Conservation (phyloP, 2,113 vertebrate species). For the Apeltes quadracus region DNA sequence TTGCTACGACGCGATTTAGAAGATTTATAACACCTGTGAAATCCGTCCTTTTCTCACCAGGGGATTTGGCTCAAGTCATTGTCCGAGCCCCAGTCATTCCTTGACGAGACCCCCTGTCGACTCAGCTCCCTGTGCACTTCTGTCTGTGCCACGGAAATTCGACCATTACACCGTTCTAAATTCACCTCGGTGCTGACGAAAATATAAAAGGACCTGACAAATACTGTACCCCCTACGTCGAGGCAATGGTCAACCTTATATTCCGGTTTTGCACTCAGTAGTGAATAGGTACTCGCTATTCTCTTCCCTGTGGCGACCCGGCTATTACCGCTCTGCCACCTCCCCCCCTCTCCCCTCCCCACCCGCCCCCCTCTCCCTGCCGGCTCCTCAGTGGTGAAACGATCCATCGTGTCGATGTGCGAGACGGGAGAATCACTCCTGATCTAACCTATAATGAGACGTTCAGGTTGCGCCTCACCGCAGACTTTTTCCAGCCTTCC, state of each 20-base stretch:
- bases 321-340: conserved; percentile 48
- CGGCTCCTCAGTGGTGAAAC: conserved; percentile 54
- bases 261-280: conserved; percentile 62
- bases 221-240: conserved; percentile 53
- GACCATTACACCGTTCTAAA: conserved; percentile 35
- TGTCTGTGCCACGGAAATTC: conserved; percentile 36
- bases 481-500: conserved; percentile 15
- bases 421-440: conserved; percentile 59
- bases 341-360: too few relatives aligned
- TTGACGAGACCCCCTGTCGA: conserved; percentile 39
- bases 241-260: conserved; percentile 62
- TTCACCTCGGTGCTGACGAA: conserved; percentile 60
- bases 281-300: conserved; percentile 70
- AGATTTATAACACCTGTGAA: conserved; percentile 72
- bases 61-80: conserved; percentile 60
- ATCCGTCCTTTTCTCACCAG: conserved; percentile 61
- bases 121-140: conserved; percentile 26
- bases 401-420: conserved; percentile 59
- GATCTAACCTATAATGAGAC: conserved; percentile 67
- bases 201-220: conserved; percentile 59
- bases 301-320: conserved; percentile 61
- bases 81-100: conserved; percentile 50
- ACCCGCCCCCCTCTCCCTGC: conserved; percentile 17
- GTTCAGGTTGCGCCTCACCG: conserved; percentile 48
- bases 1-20: conserved; percentile 42